Base-by-base conservation (phyloP, 2,888 invertebrate genomes). In the Heliconius aoede region DNA sequence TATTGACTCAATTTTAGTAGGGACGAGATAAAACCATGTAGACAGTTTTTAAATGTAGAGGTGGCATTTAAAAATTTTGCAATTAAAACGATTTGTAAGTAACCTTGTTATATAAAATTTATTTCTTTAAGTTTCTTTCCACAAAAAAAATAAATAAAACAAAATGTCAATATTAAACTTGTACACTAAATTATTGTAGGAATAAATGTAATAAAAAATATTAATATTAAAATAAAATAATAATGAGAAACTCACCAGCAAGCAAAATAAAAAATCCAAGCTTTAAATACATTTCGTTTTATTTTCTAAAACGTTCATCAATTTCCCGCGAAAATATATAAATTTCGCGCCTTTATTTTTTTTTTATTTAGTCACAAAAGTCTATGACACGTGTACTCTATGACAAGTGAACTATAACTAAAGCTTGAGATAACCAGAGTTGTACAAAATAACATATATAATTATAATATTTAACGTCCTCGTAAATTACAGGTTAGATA, bases 341-440 rank as follows among this genome's bases (percentile, higher is more conserved):
- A 36, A 67, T 15, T 21, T 64, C 64, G 64, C 32, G 32, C 32
- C 32, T 30, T 62, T 62, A 28, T 64, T 32, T 11, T n/a, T 32
- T 32, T 32, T 64, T 64, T 36, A 21, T 64, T 32, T 36, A 1
- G 4, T 21, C 18, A 36, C n/a, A 1, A n/a, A 13, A 13, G 2
- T 64, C 64, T 51, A 68, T n/a, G n/a, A 51, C 30, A 51, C 51
- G 51, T 51, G n/a, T n/a, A 51, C 30, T 28, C 51, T 51, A 68
- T 51, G 51, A 51, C 28, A 51, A 9, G 30, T 51, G 30, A 30
- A 68, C 21, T 68, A 51, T 51, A 68, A 51, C 68, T 68, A 68
- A 68, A 21, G 21, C 11, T 28, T 30, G n/a, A 21, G 15, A 8
- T 3, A 13, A 15, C 28, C 46, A 21, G 28, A 26, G 46, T 40